Evolutionary conservation across 2,797 vertebrate species (phyloP).

Genomic region (Neopelma chrysocephalum): DNA sequence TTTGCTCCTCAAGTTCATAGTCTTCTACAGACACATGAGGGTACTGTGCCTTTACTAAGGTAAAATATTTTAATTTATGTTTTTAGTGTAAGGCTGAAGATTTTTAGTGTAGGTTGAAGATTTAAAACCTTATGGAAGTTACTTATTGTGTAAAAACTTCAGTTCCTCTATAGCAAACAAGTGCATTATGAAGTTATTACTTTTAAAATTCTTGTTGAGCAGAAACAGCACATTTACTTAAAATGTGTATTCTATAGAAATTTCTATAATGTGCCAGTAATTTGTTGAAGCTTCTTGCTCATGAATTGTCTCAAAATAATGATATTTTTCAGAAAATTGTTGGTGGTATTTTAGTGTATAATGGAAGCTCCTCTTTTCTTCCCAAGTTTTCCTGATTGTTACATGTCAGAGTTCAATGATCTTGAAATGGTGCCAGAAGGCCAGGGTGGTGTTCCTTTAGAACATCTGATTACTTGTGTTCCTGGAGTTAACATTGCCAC

Average conservation of each 20-base stretch:
- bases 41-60: conserved; percentile 94
- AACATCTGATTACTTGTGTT: conserved; percentile 94
- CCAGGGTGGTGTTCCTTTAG: conserved; percentile 88
- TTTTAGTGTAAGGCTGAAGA: background rate
- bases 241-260: background rate
- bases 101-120: background rate
- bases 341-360: background rate
- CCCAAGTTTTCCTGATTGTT: conserved; percentile 93
- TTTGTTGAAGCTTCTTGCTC: background rate
- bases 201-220: background rate
- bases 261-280: background rate
- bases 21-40: conserved; percentile 92
- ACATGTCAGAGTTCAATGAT: conserved; percentile 85
- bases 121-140: background rate
- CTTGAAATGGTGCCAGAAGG: conserved; percentile 84
- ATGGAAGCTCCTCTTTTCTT: background rate
- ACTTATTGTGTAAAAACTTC: background rate
- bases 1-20: conserved; percentile 93
- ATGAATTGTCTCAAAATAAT: background rate
- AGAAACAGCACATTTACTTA: accelerated
- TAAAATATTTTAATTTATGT: conserved; percentile 44
- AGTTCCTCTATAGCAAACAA: background rate
- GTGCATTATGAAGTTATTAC: background rate
- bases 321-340: background rate
- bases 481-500: conserved; percentile 92